These are phyloP conservation scores for Campaea margaritaria DNA, from an alignment of 2,888 invertebrate genomes.

Conservation along the genomic window DNA sequence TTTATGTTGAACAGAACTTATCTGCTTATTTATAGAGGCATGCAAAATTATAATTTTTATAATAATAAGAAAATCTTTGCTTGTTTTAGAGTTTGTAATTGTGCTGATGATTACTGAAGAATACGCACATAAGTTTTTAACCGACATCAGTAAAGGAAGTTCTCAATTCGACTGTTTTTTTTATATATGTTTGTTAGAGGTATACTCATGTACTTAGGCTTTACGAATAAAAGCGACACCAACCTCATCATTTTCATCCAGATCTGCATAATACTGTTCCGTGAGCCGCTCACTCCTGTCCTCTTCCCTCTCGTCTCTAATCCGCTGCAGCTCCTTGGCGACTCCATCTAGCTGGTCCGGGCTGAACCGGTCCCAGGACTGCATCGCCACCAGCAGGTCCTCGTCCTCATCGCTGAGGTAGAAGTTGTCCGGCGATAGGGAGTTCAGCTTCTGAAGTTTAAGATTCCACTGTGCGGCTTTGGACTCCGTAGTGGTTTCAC, in stretches of 20 bases:
- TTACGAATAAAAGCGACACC: slow-evolving; percentile 44
- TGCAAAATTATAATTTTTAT: no score
- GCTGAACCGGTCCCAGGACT: slow-evolving; percentile 65
- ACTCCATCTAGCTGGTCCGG: slow-evolving; percentile 67
- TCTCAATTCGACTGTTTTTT: no score
- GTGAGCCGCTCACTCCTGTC: slow-evolving; percentile 52
- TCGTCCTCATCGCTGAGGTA: slow-evolving; percentile 69
- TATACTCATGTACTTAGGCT: background rate
- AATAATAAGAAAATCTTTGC: no score
- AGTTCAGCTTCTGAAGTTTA: slow-evolving; percentile 68
- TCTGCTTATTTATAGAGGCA: no score
- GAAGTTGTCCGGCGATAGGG: slow-evolving; percentile 57
- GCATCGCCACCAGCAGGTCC: slow-evolving; percentile 68
- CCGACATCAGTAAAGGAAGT: no score
- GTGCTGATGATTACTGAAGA: no score
- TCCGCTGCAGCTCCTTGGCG: slow-evolving; percentile 65
- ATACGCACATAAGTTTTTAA: background rate
- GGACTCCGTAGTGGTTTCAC: slow-evolving; percentile 43
- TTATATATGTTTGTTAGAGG: no score
- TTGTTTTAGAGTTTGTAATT: no score
- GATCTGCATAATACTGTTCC: slow-evolving; percentile 63
- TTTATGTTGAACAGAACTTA: no score
- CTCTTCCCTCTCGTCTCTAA: slow-evolving; percentile 55
- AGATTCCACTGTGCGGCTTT: slow-evolving; percentile 58
- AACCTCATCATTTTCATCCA: slow-evolving; percentile 72